phyloP scores from a whole-genome alignment of 2,888 invertebrate genomes.

The Arenicola marina region DNA sequence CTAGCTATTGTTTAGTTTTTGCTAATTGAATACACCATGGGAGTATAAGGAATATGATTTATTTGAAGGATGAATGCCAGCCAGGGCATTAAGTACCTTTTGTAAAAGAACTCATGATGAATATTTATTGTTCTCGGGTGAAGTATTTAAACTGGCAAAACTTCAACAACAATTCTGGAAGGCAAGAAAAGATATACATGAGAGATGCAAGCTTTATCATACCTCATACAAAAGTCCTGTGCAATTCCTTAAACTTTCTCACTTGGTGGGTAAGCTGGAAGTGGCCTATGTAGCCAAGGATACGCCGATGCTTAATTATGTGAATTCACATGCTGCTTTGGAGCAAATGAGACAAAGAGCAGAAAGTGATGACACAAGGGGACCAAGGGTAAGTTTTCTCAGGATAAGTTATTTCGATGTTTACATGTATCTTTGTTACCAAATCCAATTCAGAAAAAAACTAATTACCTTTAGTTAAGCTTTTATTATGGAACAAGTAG shows the following conservation, averaged over 20 bases:
- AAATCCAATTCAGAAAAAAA: too few relatives aligned
- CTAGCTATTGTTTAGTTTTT: too few relatives aligned
- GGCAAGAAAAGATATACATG: neutral
- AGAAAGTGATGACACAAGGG: conserved; percentile 67
- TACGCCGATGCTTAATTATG: conserved; percentile 94
- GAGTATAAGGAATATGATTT: too few relatives aligned
- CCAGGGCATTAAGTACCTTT: neutral
- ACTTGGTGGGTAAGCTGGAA: conserved; percentile 83
- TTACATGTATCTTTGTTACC: too few relatives aligned
- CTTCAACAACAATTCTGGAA: neutral
- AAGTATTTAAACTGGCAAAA: neutral
- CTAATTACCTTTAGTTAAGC: too few relatives aligned
- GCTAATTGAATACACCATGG: too few relatives aligned
- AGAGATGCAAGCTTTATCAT: neutral
- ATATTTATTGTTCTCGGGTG: neutral
- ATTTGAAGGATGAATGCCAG: too few relatives aligned
- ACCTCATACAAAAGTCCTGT: neutral
- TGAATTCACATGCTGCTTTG: conserved; percentile 93
- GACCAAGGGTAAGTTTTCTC: conserved; percentile 54
- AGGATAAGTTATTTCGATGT: too few relatives aligned
- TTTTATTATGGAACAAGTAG: too few relatives aligned
- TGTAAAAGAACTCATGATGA: neutral
- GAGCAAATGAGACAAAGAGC: conserved; percentile 86
- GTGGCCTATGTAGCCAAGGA: conserved; percentile 94
- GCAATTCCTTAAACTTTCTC: conserved; percentile 4